Evolutionary conservation across 1,140 invertebrate species (phyloP), one percentile per base, ranked within the genome.

Genomic region (Drosophila subpulchrella): DNA sequence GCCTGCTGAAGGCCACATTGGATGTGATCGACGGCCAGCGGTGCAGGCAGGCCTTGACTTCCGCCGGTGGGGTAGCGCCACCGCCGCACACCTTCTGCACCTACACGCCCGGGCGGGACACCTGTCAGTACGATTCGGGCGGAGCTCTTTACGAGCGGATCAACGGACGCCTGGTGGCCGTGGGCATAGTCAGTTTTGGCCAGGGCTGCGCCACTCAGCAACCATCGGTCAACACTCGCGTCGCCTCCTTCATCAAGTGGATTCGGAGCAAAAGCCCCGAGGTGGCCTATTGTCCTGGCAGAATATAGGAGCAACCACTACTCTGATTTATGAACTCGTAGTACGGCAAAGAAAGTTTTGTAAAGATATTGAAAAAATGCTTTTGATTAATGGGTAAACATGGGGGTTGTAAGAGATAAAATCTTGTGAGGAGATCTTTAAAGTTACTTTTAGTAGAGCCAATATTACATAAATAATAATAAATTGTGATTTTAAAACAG

Each of bases 211-310:
- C 93, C 0, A 75, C 93, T 8, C 91, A 92, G 1, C 84, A 91
- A 27, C 94, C 95, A 0, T 95, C 95, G 0, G 93, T 96, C 8
- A 96, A 96, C 74, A 96, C 95, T 0, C 92, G 95, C 34, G 94
- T 96, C 0, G 94, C 95, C 1, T 93, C 94, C 20, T 96, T 95
- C 80, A 57, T 96, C 13, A 93, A 94, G 61, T 97, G 96, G 96
- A 96, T 97, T n/a, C 93, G 95, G 63, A 74, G 85, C 32, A 91
- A 94, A n/a, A 91, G 85, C 17, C 80, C 79, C 11, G 76, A 88
- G 50, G 88, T 81, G 39, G 48, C 76, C 12, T 92, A 92, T 82
- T 92, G 91, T 65, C 57, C 66, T 10, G 53, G 44, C 51, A 32
- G 67, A 1, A 4, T 12, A 13, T 57, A 6, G 24, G 27, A 4